A percentile compares a stretch with the other conserved stretches of the same genome.
These are phyloP conservation scores for Ips nitidus DNA, from an alignment of 1,140 invertebrate species.

Conservation along the genomic window DNA sequence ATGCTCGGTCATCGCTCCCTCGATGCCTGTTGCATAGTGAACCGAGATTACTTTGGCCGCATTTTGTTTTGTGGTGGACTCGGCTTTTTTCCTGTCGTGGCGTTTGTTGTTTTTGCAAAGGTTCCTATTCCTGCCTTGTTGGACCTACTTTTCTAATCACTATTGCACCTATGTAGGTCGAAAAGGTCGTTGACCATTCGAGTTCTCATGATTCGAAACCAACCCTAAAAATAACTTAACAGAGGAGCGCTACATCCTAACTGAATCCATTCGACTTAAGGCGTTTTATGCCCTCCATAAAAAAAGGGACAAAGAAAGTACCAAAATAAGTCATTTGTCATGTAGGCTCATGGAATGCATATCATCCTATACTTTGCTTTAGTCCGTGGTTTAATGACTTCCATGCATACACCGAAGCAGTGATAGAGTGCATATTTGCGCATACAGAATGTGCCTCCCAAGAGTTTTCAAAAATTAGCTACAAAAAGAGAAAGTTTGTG, in stretches of 20 bases:
- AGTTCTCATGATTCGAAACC: not conserved
- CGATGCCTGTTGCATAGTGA: conserved; percentile 43
- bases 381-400: not conserved
- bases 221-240: not conserved
- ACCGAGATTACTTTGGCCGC: conserved; percentile 32
- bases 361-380: not conserved
- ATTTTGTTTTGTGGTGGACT: conserved; percentile 14
- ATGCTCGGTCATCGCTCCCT: conserved; percentile 46
- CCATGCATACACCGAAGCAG: too few species aligned
- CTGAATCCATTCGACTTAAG: too few species aligned
- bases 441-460: too few species aligned
- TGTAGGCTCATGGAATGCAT: not conserved
- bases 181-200: not conserved
- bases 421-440: too few species aligned
- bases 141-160: not conserved
- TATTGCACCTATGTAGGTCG: not conserved
- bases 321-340: conserved; percentile 27
- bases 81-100: not conserved
- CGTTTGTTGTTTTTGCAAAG: not conserved
- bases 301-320: conserved; percentile 15
- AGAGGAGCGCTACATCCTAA: too few species aligned
- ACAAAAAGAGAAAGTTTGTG: too few species aligned
- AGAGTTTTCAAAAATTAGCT: too few species aligned
- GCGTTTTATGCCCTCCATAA: conserved; percentile 4
- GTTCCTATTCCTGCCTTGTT: too few species aligned